Percentiles rank a stretch among this genome's conserved stretches.
phyloP scores from a whole-genome alignment of 2,797 vertebrate genomes.

The Epinephelus malabaricus region DNA sequence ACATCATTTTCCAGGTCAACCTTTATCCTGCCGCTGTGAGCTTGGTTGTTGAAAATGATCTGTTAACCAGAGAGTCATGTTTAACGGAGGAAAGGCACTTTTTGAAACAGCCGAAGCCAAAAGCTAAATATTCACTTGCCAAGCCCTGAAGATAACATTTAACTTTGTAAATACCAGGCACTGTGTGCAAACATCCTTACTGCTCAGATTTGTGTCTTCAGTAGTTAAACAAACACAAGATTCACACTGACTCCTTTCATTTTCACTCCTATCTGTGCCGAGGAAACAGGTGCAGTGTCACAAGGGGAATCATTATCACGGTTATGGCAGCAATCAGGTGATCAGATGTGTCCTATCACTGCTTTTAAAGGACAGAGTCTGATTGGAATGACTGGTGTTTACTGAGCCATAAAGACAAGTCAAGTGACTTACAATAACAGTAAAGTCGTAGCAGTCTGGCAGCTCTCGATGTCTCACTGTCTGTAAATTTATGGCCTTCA shows the following conservation, averaged over 20 bases:
- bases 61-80: conserved; percentile 65
- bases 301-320: not conserved
- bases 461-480: conserved; percentile 93
- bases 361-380: conserved; percentile 13
- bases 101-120: not conserved
- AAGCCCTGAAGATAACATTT: conserved; percentile 18
- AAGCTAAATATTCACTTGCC: conserved; percentile 9
- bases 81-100: not conserved
- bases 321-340: not conserved
- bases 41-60: conserved; percentile 93
- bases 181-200: not conserved
- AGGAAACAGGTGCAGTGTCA: not conserved
- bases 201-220: not conserved
- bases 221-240: not conserved
- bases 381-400: conserved; percentile 17
- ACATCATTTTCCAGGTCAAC: conserved; percentile 92
- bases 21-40: conserved; percentile 94
- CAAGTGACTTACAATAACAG: conserved; percentile 85
- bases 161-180: not conserved
- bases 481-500: conserved; percentile 96
- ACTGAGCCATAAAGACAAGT: not conserved
- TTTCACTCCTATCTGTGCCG: not conserved
- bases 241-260: not conserved
- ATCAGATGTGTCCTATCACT: conserved; percentile 23
- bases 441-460: conserved; percentile 95